Percentiles rank a stretch among this genome's conserved stretches.
These are phyloP conservation scores for Actinernus sp. DNA, from an alignment of 92 coral and sea anemone species.

Conservation along the genomic window DNA sequence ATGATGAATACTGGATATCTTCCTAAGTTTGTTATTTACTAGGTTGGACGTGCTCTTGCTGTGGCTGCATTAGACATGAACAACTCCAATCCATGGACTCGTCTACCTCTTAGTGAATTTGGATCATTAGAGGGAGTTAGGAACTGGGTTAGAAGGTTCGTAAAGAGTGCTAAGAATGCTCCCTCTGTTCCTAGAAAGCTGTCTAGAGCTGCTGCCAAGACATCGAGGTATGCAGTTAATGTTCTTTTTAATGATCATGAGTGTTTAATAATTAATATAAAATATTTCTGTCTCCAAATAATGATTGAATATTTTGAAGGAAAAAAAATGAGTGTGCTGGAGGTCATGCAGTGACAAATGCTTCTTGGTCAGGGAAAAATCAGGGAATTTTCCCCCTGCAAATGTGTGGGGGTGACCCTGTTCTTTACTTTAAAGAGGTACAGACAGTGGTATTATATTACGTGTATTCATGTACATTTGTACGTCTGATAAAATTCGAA, in stretches of 20 bases:
- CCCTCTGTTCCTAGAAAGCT: slow-evolving; percentile 84
- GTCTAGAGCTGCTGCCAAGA: slow-evolving; percentile 74
- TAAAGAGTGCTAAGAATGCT: slow-evolving; percentile 91
- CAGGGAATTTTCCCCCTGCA: no score
- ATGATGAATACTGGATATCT: no score
- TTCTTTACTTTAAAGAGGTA: no score
- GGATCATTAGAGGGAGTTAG: slow-evolving; percentile 89
- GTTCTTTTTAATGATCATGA: neutral
- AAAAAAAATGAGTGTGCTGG: neutral
- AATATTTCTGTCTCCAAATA: no score
- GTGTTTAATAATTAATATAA: neutral
- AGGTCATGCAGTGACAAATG: no score
- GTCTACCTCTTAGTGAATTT: slow-evolving; percentile 91
- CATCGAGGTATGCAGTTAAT: slow-evolving; percentile 89
- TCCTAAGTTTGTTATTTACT: neutral
- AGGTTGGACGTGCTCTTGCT: slow-evolving; percentile 98
- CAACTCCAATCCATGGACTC: slow-evolving; percentile 97
- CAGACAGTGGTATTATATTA: no score
- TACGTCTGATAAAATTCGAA: no score
- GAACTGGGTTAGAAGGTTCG: slow-evolving; percentile 90
- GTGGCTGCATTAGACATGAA: slow-evolving; percentile 93
- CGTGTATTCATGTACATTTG: no score
- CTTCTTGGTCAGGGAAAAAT: no score
- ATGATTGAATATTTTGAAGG: no score
- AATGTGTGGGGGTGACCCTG: no score